These are phyloP conservation scores for Isaurus tuberculatus DNA, from an alignment of 92 coral and sea anemone genomes.

Conservation along the genomic window DNA sequence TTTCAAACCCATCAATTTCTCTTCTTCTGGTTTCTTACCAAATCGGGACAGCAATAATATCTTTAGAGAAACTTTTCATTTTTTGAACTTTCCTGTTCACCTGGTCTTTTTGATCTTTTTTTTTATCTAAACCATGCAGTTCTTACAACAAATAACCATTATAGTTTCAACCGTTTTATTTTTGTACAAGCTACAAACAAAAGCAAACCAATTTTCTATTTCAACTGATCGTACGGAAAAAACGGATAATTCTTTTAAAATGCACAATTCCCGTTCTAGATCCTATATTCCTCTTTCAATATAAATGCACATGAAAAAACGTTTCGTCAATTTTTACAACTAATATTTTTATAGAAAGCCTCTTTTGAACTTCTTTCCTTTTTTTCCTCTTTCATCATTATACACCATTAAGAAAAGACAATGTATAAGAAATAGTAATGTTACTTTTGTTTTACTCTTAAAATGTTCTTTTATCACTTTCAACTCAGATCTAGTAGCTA, in stretches of 20 bases:
- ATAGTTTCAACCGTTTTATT: slow-evolving; percentile 2
- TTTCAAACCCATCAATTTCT: slow-evolving; percentile 15
- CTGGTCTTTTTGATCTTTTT: not conserved
- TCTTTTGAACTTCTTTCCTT: not conserved
- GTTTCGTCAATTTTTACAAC: not conserved
- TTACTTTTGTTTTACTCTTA: too few relatives aligned
- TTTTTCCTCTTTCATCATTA: not conserved
- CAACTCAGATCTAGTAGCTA: too few relatives aligned
- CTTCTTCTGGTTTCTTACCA: slow-evolving; percentile 26
- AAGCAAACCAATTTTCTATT: slow-evolving; percentile 16
- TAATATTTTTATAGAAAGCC: not conserved
- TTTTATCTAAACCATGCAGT: not conserved
- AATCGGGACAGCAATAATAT: not conserved
- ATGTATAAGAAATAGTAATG: too few relatives aligned
- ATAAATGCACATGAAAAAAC: not conserved
- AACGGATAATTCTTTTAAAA: not conserved
- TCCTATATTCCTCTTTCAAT: not conserved
- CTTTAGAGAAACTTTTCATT: not conserved
- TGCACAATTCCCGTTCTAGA: not conserved
- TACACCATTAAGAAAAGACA: too few relatives aligned
- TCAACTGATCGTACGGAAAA: not conserved
- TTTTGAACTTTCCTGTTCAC: not conserved
- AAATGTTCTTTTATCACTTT: too few relatives aligned
- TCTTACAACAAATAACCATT: slow-evolving; percentile 22
- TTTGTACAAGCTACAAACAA: slow-evolving; percentile 34